Evolutionary conservation across 2,113 vertebrate species (phyloP).

Genomic region (Microtus pennsylvanicus): DNA sequence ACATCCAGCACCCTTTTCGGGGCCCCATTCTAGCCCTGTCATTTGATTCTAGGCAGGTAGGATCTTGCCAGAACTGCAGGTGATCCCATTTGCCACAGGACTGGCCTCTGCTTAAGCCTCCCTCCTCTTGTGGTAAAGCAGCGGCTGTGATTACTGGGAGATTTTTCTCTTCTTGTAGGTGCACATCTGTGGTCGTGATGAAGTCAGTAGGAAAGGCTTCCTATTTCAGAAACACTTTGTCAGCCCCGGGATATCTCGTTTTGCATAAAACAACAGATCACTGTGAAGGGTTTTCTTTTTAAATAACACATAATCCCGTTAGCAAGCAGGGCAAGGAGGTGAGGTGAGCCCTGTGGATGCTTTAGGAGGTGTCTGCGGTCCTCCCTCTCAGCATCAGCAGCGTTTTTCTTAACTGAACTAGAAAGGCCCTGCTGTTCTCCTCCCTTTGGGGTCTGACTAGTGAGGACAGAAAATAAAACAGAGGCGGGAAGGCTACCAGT

Average conservation of each 20-base stretch:
- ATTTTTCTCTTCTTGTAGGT: constrained; percentile 10
- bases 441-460: background rate
- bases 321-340: background rate
- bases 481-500: background rate
- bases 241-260: background rate
- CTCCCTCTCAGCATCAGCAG: background rate
- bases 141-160: background rate
- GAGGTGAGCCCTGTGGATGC: background rate
- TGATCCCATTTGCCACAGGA: background rate
- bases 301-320: background rate
- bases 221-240: background rate
- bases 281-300: background rate
- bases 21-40: accelerated
- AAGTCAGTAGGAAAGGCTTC: background rate
- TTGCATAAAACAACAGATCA: background rate
- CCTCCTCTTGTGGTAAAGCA: background rate
- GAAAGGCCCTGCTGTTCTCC: background rate
- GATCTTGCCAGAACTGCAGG: background rate
- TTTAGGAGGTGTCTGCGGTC: background rate
- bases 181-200: background rate
- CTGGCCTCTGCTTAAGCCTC: background rate
- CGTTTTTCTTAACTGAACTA: background rate
- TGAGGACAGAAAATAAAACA: background rate
- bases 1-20: background rate
- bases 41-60: background rate